Evolutionary conservation across 1,140 invertebrate genomes (phyloP).

Genomic region (Onthophagus taurus): DNA sequence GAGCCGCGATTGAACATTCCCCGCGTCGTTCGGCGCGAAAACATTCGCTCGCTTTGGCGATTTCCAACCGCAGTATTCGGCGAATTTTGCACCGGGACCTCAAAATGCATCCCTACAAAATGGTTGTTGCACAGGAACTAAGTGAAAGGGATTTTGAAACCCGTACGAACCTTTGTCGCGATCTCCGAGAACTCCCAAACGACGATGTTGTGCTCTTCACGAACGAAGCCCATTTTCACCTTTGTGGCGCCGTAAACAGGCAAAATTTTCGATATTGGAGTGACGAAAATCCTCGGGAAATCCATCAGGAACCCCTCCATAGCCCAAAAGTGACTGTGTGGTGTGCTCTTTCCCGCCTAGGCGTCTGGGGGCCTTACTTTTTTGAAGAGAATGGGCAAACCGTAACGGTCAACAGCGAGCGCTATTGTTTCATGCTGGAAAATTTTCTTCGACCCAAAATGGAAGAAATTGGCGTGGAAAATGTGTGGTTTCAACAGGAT

Average conservation of each 20-base stretch:
- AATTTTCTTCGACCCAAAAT: slow-evolving; percentile 8
- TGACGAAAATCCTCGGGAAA: slow-evolving; percentile 25
- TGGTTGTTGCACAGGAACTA: slow-evolving; percentile 8
- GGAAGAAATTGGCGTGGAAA: slow-evolving; percentile 7
- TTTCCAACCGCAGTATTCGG: slow-evolving; percentile 1
- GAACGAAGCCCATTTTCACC: slow-evolving; percentile 27
- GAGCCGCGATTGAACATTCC: slow-evolving; percentile 12
- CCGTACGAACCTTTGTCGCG: slow-evolving; percentile 6
- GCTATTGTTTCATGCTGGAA: slow-evolving; percentile 7
- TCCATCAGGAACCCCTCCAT: slow-evolving; percentile 30
- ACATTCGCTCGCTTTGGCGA: slow-evolving; percentile 7
- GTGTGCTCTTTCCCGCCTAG: slow-evolving; percentile 21
- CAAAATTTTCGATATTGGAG: slow-evolving; percentile 31
- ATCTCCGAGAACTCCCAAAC: slow-evolving; percentile 10
- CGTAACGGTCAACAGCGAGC: slow-evolving; percentile 7
- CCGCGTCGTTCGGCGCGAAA: slow-evolving; percentile 14
- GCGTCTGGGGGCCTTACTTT: slow-evolving; percentile 11
- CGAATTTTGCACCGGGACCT: slow-evolving; percentile 10
- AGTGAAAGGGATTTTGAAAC: slow-evolving; percentile 12
- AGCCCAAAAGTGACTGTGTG: slow-evolving; percentile 30
- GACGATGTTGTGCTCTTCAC: slow-evolving; percentile 8
- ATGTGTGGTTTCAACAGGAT: slow-evolving; percentile 18
- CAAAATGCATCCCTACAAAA: slow-evolving; percentile 12
- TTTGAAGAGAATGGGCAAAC: slow-evolving; percentile 11
- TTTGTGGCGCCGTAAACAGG: slow-evolving; percentile 28